phyloP scores from a whole-genome alignment of 2,888 invertebrate genomes.

The Ochropacha duplaris region DNA sequence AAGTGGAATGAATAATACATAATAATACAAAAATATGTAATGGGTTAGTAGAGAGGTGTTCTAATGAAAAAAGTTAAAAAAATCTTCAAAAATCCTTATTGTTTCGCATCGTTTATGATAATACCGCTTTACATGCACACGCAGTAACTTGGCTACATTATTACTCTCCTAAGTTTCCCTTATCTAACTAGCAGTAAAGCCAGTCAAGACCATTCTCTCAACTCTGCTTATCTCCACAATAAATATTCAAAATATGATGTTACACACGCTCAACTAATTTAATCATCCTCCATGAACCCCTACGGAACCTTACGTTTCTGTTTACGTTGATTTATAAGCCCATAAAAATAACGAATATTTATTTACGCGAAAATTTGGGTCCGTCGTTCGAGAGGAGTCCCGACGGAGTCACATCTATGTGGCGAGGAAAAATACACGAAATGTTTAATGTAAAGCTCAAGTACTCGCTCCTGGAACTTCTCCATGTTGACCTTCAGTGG shows the following conservation, averaged over 20 bases:
- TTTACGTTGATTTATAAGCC: not conserved
- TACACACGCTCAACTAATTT: slow-evolving; percentile 1
- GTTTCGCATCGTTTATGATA: too few species aligned
- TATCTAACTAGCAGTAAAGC: too few species aligned
- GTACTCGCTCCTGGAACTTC: not conserved
- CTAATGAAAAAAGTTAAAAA: too few species aligned
- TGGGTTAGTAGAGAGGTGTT: too few species aligned
- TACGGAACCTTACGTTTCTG: not conserved
- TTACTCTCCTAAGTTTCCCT: not conserved
- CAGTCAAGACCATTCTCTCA: not conserved
- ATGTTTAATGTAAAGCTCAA: not conserved
- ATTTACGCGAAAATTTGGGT: not conserved
- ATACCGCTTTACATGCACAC: too few species aligned
- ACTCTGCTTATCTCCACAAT: not conserved
- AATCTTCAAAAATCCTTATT: too few species aligned
- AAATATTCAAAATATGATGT: not conserved
- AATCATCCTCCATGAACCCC: slow-evolving; percentile 1
- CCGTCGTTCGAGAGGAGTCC: not conserved
- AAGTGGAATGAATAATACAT: too few species aligned
- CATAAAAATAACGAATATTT: not conserved
- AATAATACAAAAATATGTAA: too few species aligned
- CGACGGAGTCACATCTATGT: not conserved
- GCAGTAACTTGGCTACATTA: not conserved
- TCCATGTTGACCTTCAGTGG: not conserved
- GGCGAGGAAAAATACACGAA: not conserved